phyloP scores from a whole-genome alignment of 92 coral and sea anemone genomes.

The Bergia sp. region DNA sequence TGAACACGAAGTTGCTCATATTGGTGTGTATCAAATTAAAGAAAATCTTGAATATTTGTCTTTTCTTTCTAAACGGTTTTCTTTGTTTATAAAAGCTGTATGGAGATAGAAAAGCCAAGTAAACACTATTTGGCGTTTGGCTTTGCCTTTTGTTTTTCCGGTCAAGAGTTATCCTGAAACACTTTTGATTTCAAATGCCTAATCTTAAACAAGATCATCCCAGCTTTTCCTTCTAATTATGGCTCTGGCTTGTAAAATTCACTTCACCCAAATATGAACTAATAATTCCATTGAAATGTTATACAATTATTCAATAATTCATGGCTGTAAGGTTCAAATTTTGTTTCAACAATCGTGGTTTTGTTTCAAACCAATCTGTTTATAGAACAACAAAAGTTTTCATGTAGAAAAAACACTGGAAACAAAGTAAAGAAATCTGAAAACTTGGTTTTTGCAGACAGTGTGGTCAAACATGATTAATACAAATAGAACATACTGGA shows the following conservation, averaged over 20 bases:
- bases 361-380: neutral
- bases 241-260: neutral
- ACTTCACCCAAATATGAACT: neutral
- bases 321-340: neutral
- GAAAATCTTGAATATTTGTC: neutral
- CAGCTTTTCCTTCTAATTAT: neutral
- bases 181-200: neutral
- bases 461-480: no score
- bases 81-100: neutral
- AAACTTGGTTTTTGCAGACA: neutral
- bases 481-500: neutral
- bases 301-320: neutral
- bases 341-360: neutral
- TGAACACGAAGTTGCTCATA: no score
- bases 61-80: neutral
- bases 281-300: no score
- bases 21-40: neutral
- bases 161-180: neutral
- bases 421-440: neutral
- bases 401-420: neutral
- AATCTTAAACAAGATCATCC: neutral
- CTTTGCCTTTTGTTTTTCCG: neutral
- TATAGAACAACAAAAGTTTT: neutral
- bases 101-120: neutral
- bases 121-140: neutral